Base-by-base conservation (phyloP, 2,113 vertebrate genomes). In the Acanthisitta chloris region DNA sequence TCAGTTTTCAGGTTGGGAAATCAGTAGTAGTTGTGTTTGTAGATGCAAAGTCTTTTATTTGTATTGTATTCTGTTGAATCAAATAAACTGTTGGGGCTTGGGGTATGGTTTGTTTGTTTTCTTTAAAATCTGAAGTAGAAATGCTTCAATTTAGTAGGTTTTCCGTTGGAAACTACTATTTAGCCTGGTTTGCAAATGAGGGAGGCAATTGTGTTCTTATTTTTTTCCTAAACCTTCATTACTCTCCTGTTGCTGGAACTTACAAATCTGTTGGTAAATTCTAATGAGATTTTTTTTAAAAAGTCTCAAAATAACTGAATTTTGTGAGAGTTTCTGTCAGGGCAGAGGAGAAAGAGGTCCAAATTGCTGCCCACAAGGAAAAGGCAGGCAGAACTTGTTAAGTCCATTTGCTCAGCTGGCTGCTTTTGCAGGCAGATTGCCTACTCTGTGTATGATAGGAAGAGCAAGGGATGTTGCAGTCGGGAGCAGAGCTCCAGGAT, bases 231-330 rank as follows among this genome's bases (percentile, higher is more conserved):
- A 82, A 42, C 10, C 9, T 57, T 77, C 23, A 26, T 65, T 69
- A 65, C 12, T 72, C 11, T 72, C 4, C 43, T 67, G 25, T 51
- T 80, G 31, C 52, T 95, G 31, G 17, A 85, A 19, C 40, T 91
- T 88, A 61, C 52, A 43, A 54, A 62, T 62, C 58, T 81, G 11
- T 38, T 79, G 26, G 26, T 88, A 36, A 82, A 43, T 62, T 91
- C 48, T 74, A 83, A 45, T n/a, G 57, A 84, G 45, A 61, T 82
- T 81, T 79, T 72, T 82, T 81, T 79, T 72, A 17, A 58, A 88
- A 51, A 55, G 1, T 67, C 48, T 86, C 46, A 83, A 14, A 74
- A 54, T 67, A 84, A 72, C n/a, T 69, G n/a, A 43, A 15, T 84
- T 87, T 81, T 87, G 31, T 76, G 31, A 57, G 31, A 2, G 4